Base-by-base conservation (phyloP, 2,113 vertebrate genomes). In the Myocastor coypus region DNA sequence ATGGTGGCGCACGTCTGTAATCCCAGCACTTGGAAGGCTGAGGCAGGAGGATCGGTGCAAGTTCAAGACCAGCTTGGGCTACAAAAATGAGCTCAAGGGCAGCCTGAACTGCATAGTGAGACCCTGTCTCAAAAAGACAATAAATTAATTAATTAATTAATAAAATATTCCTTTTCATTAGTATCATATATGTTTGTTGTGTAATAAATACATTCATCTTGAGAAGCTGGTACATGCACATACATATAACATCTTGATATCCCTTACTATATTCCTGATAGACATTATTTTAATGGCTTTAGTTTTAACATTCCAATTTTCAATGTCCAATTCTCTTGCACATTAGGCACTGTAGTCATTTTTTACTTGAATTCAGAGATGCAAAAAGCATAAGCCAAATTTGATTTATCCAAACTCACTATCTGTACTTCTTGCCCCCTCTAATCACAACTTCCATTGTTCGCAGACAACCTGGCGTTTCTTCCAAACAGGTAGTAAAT, bases 401-500 rank as follows among this genome's bases (percentile, higher is more conserved):
- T 91, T 37, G 37, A 52, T 94, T 30, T 59, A 32, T 73, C 81
- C 59, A 63, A 96, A 82, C 63, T 94, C 66, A 59, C 34, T 69
- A 20, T 91, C 73, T 83, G 64, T 52, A 92, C 64, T 95, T 78
- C 28, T 30, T 14, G 0, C 0, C 40, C 26, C 46, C 71, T 69
- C 0, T 0, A 63, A 16, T 24, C 13, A 68, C 26, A 63, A 0
- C 11, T 50, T 59, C 75, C 61, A 7, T n/a, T 87, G 85, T 42
- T 95, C 91, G 46, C 78, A 92, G 78, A 89, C 52, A 77, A 91
- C 71, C 87, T 10, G 83, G 82, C 55, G 84, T 92, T 37, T 88
- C 86, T 91, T 96, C 69, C 50, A 17, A 42, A 90, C 77, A 92
- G 63, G 64, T 83, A 24, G 2, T 81, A 97, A 89, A 96, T 28